phyloP scores from a whole-genome alignment of 2,113 vertebrate species.

The Takifugu bimaculatus region DNA sequence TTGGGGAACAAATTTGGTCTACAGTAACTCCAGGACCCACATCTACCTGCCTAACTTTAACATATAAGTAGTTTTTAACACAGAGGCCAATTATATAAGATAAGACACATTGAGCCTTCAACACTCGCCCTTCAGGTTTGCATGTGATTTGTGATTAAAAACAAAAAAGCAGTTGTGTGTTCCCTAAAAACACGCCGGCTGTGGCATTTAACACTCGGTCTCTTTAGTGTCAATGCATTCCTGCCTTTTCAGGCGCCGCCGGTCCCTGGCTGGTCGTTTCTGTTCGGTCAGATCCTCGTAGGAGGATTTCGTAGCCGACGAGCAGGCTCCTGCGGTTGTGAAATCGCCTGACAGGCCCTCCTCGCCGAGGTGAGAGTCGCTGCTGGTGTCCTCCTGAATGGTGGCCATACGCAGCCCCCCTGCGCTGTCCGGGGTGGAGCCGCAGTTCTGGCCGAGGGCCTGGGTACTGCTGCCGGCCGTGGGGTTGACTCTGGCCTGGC shows the following conservation, averaged over 20 bases:
- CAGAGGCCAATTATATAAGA: too few relatives aligned
- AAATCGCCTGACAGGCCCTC: constrained; percentile 82
- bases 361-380: constrained; percentile 84
- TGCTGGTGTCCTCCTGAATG: constrained; percentile 95
- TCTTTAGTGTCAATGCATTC: constrained; percentile 89
- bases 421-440: constrained; percentile 57
- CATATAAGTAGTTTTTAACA: too few relatives aligned
- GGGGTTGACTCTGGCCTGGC: constrained; percentile 18
- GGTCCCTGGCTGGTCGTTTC: constrained; percentile 69
- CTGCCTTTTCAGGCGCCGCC: constrained; percentile 87
- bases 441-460: constrained; percentile 51
- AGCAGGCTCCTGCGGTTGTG: constrained; percentile 79
- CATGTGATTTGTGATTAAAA: too few relatives aligned
- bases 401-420: constrained; percentile 88
- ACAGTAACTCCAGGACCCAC: too few relatives aligned
- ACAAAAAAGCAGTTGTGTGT: constrained; percentile 1
- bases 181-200: constrained; percentile 19
- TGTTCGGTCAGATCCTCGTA: constrained; percentile 89
- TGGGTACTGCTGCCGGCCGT: constrained; percentile 35
- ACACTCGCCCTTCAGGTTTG: too few relatives aligned
- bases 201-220: constrained; percentile 83
- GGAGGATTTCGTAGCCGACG: constrained; percentile 85
- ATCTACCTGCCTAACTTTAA: too few relatives aligned
- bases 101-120: too few relatives aligned
- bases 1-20: too few relatives aligned